phyloP scores from a whole-genome alignment of 2,113 vertebrate genomes.

The Motacilla alba region DNA sequence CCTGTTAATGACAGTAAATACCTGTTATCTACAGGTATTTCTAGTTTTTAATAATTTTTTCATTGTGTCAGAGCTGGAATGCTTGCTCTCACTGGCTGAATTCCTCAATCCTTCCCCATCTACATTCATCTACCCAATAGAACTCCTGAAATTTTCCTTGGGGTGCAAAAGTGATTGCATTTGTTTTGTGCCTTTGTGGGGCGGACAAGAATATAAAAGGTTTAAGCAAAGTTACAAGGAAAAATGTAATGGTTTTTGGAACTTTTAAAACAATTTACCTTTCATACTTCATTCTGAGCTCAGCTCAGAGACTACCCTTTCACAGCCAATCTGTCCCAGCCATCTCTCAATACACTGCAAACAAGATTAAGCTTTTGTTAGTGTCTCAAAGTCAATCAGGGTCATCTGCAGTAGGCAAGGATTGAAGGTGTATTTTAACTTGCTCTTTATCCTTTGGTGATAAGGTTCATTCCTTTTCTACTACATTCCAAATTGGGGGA shows the following conservation, averaged over 20 bases:
- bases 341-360: conserved; percentile 59
- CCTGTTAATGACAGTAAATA: neutral
- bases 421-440: conserved; percentile 26
- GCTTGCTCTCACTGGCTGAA: neutral
- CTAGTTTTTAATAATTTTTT: neutral
- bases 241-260: conserved; percentile 12
- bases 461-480: conserved; percentile 32
- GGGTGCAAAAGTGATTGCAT: neutral
- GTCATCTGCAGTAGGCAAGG: conserved; percentile 26
- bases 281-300: neutral
- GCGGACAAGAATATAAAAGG: neutral
- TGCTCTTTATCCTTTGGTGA: neutral
- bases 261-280: conserved; percentile 54
- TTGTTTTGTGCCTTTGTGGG: neutral
- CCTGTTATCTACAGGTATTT: neutral
- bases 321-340: conserved; percentile 37
- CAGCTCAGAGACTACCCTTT: conserved; percentile 27
- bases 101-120: neutral
- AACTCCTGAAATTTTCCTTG: neutral
- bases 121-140: neutral
- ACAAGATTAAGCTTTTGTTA: conserved; percentile 64
- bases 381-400: conserved; percentile 58
- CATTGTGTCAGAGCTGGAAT: neutral
- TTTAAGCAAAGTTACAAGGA: conserved; percentile 42
- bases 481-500: neutral